A percentile compares a stretch with the other conserved stretches of the same genome.
Evolutionary conservation across 2,113 vertebrate species (phyloP).

Genomic region (Callospermophilus lateralis): DNA sequence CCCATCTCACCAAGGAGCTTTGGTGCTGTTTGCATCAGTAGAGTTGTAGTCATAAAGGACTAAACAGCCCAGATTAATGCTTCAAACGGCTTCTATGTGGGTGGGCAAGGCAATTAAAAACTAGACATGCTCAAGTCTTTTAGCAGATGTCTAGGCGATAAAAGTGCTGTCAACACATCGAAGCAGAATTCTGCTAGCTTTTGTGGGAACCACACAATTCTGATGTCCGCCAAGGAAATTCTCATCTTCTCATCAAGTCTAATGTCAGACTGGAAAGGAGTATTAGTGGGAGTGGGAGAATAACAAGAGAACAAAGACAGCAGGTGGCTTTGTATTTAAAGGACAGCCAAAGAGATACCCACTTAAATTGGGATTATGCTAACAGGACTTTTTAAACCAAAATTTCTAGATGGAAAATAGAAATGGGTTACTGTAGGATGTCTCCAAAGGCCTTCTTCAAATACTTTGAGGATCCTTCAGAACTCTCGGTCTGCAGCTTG

Average conservation of each 20-base stretch:
- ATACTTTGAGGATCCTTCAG: neutral
- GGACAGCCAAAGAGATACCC: neutral
- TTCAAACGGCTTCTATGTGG: conserved; percentile 65
- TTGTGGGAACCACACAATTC: conserved; percentile 51
- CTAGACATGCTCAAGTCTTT: conserved; percentile 63
- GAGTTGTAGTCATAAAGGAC: neutral
- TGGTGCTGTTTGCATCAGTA: neutral
- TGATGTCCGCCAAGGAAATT: conserved; percentile 43
- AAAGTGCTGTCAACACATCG: conserved; percentile 61
- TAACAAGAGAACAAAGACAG: neutral
- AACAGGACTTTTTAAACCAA: neutral
- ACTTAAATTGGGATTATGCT: neutral
- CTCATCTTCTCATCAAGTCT: neutral
- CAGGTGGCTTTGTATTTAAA: neutral
- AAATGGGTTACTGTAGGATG: neutral
- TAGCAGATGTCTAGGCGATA: conserved; percentile 59
- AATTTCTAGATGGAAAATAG: neutral
- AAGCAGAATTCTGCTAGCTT: conserved; percentile 27
- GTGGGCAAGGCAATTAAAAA: conserved; percentile 72
- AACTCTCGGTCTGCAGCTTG: neutral
- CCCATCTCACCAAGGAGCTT: neutral
- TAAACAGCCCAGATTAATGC: conserved; percentile 34
- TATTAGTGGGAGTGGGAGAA: neutral
- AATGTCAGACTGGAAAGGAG: neutral
- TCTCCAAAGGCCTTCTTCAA: neutral